These are phyloP conservation scores for Archilochus colubris DNA, from an alignment of 2,113 vertebrate species.

Conservation along the genomic window DNA sequence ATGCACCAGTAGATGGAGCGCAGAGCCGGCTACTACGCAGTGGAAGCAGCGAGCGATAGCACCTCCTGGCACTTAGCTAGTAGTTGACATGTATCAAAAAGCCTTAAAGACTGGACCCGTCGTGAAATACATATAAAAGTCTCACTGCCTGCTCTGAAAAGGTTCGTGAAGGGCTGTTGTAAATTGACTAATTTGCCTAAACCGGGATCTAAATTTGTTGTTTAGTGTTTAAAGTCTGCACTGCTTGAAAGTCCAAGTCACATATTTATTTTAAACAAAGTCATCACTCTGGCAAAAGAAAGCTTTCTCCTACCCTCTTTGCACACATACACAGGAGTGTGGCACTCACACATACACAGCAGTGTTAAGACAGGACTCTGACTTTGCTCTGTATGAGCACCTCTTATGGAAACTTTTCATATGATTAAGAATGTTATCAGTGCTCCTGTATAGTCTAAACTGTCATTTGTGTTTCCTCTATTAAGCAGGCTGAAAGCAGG, in stretches of 20 bases:
- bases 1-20: conserved; percentile 3
- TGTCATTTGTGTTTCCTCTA: background rate
- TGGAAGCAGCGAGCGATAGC: fast-evolving
- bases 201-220: background rate
- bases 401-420: background rate
- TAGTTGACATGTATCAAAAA: background rate
- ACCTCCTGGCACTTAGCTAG: background rate
- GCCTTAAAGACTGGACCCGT: background rate
- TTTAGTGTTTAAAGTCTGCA: background rate
- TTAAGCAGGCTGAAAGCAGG: background rate
- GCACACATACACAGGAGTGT: fast-evolving
- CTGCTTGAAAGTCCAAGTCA: background rate
- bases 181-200: background rate
- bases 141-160: background rate
- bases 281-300: background rate
- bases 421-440: background rate
- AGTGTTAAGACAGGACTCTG: background rate
- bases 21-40: too few species aligned
- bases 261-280: background rate
- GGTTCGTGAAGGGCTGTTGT: background rate
- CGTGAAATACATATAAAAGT: background rate
- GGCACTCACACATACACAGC: background rate
- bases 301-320: background rate
- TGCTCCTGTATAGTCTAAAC: background rate
- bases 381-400: background rate